Percentiles rank a stretch among this genome's conserved stretches.
These are phyloP conservation scores for Lepidotrigona ventralis DNA, from an alignment of 1,140 invertebrate species.

Conservation along the genomic window DNA sequence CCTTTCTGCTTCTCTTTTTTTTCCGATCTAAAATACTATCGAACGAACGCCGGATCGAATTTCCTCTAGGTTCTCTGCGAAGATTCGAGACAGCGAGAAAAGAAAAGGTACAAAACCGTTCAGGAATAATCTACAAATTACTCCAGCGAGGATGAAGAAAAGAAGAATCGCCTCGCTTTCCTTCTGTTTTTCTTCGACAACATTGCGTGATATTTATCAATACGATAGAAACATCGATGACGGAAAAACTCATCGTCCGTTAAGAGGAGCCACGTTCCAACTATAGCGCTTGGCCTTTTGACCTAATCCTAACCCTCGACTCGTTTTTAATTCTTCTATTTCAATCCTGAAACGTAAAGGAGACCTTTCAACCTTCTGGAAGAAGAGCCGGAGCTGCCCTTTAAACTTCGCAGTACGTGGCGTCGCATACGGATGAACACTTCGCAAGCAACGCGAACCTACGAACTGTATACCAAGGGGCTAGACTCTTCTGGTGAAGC, in stretches of 20 bases:
- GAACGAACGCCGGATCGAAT: neutral
- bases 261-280: too few relatives aligned
- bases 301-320: neutral
- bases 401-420: constrained; percentile 7
- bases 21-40: neutral
- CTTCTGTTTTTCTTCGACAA: neutral
- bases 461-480: neutral
- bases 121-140: neutral
- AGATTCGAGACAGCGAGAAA: neutral
- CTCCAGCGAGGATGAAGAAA: neutral
- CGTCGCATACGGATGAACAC: neutral
- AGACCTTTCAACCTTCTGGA: too few relatives aligned
- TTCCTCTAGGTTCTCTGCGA: neutral
- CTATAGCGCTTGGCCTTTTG: neutral
- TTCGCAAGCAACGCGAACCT: neutral
- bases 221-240: neutral
- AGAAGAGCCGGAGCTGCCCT: neutral
- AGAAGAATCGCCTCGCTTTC: neutral
- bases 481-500: neutral
- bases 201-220: neutral
- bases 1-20: constrained; percentile 2
- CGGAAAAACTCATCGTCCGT: neutral
- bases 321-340: neutral
- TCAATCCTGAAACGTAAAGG: neutral
- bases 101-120: neutral